Evolutionary conservation across 2,113 vertebrate species (phyloP).

Genomic region (Garra rufa): DNA sequence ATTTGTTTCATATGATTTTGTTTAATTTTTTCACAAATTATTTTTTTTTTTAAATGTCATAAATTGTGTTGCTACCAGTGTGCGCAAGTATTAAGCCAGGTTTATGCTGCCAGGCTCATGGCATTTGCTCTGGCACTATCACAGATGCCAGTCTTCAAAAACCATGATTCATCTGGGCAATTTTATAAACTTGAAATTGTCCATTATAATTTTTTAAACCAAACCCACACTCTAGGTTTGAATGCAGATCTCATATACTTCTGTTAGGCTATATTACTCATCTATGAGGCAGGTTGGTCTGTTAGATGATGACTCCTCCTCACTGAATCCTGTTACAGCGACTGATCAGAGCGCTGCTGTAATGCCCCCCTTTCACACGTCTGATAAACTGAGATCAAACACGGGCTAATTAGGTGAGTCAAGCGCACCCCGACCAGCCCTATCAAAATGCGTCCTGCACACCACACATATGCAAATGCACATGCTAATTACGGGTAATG

Average conservation of each 20-base stretch:
- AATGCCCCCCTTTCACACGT: constrained; percentile 21
- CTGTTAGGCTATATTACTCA: not conserved
- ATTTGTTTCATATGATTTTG: too few relatives aligned
- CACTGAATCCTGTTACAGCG: constrained; percentile 14
- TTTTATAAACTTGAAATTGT: not conserved
- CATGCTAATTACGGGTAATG: constrained; percentile 76
- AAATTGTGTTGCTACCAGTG: not conserved
- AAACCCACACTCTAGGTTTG: not conserved
- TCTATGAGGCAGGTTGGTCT: not conserved
- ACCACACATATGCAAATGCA: constrained; percentile 74
- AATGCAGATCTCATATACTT: constrained; percentile 17
- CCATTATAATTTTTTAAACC: not conserved
- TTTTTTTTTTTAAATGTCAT: not conserved
- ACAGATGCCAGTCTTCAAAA: not conserved
- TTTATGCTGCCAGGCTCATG: not conserved
- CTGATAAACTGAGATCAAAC: constrained; percentile 57
- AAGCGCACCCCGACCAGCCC: constrained; percentile 27
- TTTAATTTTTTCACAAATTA: not conserved
- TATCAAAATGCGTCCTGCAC: constrained; percentile 71
- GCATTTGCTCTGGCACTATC: not conserved
- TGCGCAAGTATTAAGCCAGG: not conserved
- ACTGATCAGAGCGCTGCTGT: not conserved
- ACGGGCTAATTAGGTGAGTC: constrained; percentile 46
- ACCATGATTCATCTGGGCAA: not conserved
- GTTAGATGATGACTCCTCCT: not conserved